Conservation (phyloP, 2,888 invertebrate genomes). For the Fragum whitleyi region DNA sequence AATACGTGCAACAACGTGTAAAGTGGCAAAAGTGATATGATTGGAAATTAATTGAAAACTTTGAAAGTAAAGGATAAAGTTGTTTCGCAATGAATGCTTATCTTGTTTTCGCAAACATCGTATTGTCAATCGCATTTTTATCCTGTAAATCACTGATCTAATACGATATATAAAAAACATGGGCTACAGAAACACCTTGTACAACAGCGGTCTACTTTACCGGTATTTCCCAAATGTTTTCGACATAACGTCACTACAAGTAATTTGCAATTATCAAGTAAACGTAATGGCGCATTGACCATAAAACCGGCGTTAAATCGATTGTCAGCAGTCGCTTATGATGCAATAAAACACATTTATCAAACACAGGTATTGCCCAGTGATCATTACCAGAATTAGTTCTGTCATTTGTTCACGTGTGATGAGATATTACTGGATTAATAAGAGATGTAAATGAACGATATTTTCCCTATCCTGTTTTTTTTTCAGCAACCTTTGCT, state of each 20-base stretch:
- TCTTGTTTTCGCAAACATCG: too few relatives aligned
- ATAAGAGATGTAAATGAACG: background rate
- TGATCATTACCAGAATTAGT: conserved; percentile 25
- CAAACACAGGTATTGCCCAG: conserved; percentile 11
- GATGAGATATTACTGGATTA: background rate
- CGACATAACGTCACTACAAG: conserved; percentile 3
- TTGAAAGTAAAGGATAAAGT: too few relatives aligned
- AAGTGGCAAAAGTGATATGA: too few relatives aligned
- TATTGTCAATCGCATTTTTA: too few relatives aligned
- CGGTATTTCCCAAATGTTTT: conserved; percentile 16
- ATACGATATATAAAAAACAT: too few relatives aligned
- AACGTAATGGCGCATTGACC: conserved; percentile 12
- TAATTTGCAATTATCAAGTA: conserved; percentile 19
- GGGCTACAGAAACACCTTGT: background rate
- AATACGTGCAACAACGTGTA: too few relatives aligned
- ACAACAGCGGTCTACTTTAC: background rate
- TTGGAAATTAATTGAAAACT: too few relatives aligned
- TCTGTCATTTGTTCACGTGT: conserved; percentile 25
- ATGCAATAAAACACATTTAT: conserved; percentile 26
- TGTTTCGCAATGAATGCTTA: too few relatives aligned
- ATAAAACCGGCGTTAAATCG: conserved; percentile 21
- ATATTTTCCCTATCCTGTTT: too few relatives aligned
- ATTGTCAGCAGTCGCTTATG: conserved; percentile 25
- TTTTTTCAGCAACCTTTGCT: too few relatives aligned
- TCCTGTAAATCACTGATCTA: too few relatives aligned